Evolutionary conservation across 2,797 vertebrate genomes (phyloP).

Genomic region (Pyrocephalus nanus): DNA sequence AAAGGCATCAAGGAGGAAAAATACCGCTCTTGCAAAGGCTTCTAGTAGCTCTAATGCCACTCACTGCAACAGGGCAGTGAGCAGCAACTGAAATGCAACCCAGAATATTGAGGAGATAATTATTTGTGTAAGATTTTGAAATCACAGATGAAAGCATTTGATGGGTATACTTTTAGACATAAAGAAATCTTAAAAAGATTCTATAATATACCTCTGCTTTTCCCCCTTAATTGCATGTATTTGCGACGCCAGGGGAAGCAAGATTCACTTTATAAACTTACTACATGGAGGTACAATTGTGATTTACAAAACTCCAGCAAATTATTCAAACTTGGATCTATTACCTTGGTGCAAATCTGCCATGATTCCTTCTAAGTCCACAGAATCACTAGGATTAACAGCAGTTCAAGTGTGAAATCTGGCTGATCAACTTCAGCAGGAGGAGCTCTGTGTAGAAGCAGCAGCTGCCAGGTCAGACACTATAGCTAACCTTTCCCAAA

Average conservation of each 20-base stretch:
- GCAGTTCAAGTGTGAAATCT: background rate
- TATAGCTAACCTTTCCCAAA: background rate
- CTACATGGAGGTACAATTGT: background rate
- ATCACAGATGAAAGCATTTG: background rate
- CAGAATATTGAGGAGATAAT: background rate
- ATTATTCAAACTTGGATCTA: background rate
- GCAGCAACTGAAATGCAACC: background rate
- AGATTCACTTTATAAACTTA: background rate
- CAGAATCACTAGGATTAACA: background rate
- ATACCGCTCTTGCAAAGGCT: background rate
- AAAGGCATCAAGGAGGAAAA: background rate
- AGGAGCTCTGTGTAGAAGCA: background rate
- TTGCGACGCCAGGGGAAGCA: background rate
- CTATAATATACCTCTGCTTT: background rate
- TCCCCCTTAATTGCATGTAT: background rate
- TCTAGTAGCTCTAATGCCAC: background rate
- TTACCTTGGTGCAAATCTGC: background rate
- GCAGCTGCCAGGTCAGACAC: background rate
- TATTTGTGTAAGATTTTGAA: background rate
- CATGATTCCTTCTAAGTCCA: background rate
- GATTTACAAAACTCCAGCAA: background rate
- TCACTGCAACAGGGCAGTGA: background rate
- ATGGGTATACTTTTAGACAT: background rate
- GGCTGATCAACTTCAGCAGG: background rate
- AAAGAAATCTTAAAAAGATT: background rate